Evolutionary conservation across 2,113 vertebrate genomes (phyloP), one percentile per base, ranked within the genome.

Genomic region (Melanostigma gelatinosum): DNA sequence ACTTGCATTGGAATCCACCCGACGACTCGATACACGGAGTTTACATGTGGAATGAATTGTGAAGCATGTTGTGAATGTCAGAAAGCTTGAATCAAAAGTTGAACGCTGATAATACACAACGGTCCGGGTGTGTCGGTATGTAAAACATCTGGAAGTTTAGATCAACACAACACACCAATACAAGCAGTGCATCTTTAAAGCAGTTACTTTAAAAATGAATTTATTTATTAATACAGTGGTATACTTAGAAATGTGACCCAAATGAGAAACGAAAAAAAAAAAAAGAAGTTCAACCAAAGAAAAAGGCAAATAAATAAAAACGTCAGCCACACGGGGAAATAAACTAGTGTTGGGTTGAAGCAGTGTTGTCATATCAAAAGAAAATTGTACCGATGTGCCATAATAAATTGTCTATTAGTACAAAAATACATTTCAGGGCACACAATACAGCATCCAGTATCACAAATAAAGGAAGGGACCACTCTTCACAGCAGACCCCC

Each of bases 351-450:
- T 88, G 93, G 93, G 95, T 97, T 96, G 96, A 97, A 96, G 97
- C 97, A 95, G 96, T 97, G 96, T 95, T 96, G 94, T 96, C 93
- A 97, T 97, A 97, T 97, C 96, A 97, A 97, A 97, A 97, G 94
- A 97, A 97, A 96, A 95, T 93, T 94, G 96, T 97, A 97, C 96
- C 94, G 94, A 96, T 97, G 97, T 97, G 98, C 98, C 97, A 88
- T 98, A 97, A 97, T 99, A 99, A 99, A 98, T 97, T 91, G 97
- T 99, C 97, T 99, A 98, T 98, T 98, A 98, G 97, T 99, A 99
- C 96, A 99, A 99, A 99, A 99, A 99, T 99, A 99, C 98, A 98
- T 97, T 99, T 98, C 96, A 96, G 97, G 97, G 97, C 97, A 98
- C 97, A 96, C 96, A 96, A 95, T 97, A 97, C 96, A 97, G 96